A percentile compares a stretch with the other conserved stretches of the same genome.
These are phyloP conservation scores for Chironomus tepperi DNA, from an alignment of 1,140 invertebrate genomes.

Conservation along the genomic window DNA sequence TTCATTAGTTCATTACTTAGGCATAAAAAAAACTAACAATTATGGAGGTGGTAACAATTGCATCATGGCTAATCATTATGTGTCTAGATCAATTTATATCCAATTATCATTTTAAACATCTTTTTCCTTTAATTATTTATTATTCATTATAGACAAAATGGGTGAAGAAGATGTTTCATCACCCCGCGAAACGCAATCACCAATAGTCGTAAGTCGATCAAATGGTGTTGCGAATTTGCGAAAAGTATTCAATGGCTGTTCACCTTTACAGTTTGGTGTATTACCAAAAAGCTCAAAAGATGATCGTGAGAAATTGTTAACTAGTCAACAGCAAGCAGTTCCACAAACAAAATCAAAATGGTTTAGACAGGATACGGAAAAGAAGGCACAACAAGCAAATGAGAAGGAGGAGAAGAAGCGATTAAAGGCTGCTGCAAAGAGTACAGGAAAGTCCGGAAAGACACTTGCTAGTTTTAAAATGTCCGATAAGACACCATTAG, in stretches of 20 bases:
- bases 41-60: no score
- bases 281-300: conserved; percentile 52
- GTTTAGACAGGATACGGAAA: conserved; percentile 47
- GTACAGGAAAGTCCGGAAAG: conserved; percentile 41
- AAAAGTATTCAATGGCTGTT: conserved; percentile 27
- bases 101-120: background rate
- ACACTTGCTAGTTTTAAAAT: conserved; percentile 48
- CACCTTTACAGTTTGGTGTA: conserved; percentile 45
- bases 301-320: conserved; percentile 52
- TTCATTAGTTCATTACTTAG: background rate
- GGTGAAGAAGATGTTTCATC: conserved; percentile 48
- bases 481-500: conserved; percentile 62
- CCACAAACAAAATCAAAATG: conserved; percentile 41
- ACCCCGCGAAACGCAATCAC: conserved; percentile 58
- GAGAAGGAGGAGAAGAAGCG: conserved; percentile 67
- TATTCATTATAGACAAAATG: conserved; percentile 37
- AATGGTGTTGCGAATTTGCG: conserved; percentile 26
- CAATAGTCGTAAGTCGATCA: conserved; percentile 50
- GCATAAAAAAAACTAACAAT: background rate
- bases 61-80: background rate
- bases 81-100: background rate
- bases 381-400: conserved; percentile 49
- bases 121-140: background rate
- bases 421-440: conserved; percentile 46
- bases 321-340: conserved; percentile 64